Evolutionary conservation across 64 coral and sea anemone genomes (phyloP).

Genomic region (Catalaphyllia jardinei): DNA sequence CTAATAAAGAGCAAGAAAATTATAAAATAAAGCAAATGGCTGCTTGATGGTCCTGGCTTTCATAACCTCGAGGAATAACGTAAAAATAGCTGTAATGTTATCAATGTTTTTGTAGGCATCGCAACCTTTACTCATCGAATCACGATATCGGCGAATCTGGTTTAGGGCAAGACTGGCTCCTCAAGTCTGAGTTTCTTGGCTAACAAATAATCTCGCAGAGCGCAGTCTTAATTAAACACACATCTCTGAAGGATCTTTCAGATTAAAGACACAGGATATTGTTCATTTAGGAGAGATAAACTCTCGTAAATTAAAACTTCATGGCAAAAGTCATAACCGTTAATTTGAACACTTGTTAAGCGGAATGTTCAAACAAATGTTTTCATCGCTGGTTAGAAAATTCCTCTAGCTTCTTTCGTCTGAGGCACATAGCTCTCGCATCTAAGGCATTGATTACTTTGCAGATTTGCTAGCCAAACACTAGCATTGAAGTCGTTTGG

Average conservation of each 20-base stretch:
- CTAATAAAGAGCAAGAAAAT: background rate
- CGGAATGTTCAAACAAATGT: slow-evolving; percentile 15
- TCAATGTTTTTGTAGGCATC: slow-evolving; percentile 6
- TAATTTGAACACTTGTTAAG: background rate
- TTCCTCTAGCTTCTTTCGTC: background rate
- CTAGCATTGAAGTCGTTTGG: background rate
- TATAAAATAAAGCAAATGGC: background rate
- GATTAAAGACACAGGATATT: slow-evolving; percentile 27
- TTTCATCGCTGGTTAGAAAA: background rate
- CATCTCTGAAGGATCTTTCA: background rate
- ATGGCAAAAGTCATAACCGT: background rate
- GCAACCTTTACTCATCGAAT: background rate
- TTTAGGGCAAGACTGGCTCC: slow-evolving; percentile 3
- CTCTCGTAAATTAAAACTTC: slow-evolving; percentile 9
- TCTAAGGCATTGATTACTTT: background rate
- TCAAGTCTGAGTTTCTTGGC: background rate
- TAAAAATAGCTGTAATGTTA: background rate
- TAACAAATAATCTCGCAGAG: background rate
- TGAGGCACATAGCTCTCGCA: background rate
- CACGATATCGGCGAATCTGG: slow-evolving; percentile 16
- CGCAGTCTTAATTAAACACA: slow-evolving; percentile 23
- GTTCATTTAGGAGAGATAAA: slow-evolving; percentile 16
- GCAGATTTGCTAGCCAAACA: background rate
- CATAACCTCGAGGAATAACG: background rate
- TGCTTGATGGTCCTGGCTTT: background rate